Conservation (phyloP, 2,113 vertebrate species). For the Odocoileus hemionus region DNA sequence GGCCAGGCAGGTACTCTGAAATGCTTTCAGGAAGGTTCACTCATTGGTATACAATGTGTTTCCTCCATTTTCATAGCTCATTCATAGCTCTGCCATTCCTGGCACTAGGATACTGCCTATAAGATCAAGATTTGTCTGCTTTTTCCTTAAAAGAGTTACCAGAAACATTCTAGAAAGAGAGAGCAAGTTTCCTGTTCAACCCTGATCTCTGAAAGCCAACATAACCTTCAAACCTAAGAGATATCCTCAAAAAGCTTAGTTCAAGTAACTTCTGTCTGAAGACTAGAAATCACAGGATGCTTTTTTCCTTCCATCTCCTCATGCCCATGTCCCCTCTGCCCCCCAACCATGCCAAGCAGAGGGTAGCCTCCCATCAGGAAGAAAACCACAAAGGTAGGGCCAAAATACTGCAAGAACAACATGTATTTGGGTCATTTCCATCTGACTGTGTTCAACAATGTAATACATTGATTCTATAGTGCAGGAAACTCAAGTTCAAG, state of each 20-base stretch:
- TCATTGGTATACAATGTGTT: not conserved
- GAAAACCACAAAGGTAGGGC: not conserved
- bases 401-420: not conserved
- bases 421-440: not conserved
- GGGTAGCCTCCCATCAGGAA: not conserved
- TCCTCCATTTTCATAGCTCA: not conserved
- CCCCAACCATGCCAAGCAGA: not conserved
- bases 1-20: not conserved
- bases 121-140: not conserved
- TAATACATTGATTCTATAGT: not conserved
- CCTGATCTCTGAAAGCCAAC: not conserved
- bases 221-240: not conserved
- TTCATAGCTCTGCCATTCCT: not conserved
- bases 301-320: not conserved
- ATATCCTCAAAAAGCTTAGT: not conserved
- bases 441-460: not conserved
- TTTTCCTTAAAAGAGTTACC: not conserved
- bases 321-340: not conserved
- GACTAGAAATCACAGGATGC: not conserved
- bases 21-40: not conserved
- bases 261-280: not conserved
- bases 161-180: not conserved
- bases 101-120: not conserved
- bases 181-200: not conserved
- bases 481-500: not conserved